Evolutionary conservation across 2,113 vertebrate genomes (phyloP).

Genomic region (Coracopsis vasa): DNA sequence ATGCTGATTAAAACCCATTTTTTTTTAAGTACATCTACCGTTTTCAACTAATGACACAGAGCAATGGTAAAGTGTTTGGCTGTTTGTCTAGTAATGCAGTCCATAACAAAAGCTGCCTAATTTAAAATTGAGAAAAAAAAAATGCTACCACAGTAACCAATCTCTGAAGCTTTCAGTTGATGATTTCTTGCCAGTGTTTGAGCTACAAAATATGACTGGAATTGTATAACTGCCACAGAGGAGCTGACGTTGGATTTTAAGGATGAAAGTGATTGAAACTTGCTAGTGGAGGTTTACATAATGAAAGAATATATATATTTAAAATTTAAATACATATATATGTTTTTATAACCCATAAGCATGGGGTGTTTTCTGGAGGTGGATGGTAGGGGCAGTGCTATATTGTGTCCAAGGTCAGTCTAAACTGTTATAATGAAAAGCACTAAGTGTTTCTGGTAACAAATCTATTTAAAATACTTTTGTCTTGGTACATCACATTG

Average conservation of each 20-base stretch:
- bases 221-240: background rate
- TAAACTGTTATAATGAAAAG: background rate
- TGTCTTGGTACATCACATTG: background rate
- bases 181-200: background rate
- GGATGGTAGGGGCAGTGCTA: background rate
- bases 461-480: background rate
- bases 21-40: background rate
- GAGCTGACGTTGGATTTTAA: background rate
- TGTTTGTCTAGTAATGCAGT: background rate
- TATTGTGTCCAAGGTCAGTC: background rate
- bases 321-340: background rate
- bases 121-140: background rate
- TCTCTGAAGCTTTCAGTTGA: background rate
- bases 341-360: background rate
- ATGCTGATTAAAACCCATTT: background rate
- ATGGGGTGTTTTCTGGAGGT: rapidly evolving
- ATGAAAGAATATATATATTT: background rate
- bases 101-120: background rate
- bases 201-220: background rate
- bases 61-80: background rate
- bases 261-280: background rate
- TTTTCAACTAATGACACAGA: background rate
- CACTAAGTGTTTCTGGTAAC: background rate
- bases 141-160: background rate
- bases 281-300: background rate